These are phyloP conservation scores for Hippocampus abdominalis DNA, from an alignment of 2,113 vertebrate genomes.

Conservation along the genomic window DNA sequence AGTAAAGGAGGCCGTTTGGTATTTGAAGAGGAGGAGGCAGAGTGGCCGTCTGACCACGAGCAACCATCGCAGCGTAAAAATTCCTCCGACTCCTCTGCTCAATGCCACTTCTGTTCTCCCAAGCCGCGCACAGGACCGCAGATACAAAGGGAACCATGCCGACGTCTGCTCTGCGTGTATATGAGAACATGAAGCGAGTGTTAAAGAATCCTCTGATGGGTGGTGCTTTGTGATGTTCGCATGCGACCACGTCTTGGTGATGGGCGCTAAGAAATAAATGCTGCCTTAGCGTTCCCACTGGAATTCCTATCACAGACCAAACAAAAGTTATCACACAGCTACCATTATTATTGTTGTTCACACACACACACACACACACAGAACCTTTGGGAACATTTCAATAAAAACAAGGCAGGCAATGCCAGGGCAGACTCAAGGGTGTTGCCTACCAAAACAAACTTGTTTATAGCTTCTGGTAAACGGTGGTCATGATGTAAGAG, in stretches of 20 bases:
- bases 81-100: slow-evolving; percentile 64
- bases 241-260: not conserved
- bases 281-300: not conserved
- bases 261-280: not conserved
- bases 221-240: slow-evolving; percentile 5
- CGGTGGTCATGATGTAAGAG: not conserved
- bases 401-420: slow-evolving; percentile 16
- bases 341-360: not conserved
- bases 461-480: slow-evolving; percentile 21
- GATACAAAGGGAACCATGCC: slow-evolving; percentile 66
- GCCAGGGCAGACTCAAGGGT: not conserved
- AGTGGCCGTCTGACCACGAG: slow-evolving; percentile 32
- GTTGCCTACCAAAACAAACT: slow-evolving; percentile 42
- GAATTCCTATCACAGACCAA: not conserved
- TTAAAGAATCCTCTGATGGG: slow-evolving; percentile 13
- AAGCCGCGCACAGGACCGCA: slow-evolving; percentile 39
- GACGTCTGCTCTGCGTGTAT: slow-evolving; percentile 20
- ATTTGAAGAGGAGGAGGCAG: slow-evolving; percentile 54
- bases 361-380: not conserved
- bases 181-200: slow-evolving; percentile 21
- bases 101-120: slow-evolving; percentile 72
- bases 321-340: not conserved
- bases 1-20: slow-evolving; percentile 45
- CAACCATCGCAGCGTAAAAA: slow-evolving; percentile 58
- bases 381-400: not conserved